A percentile compares a stretch with the other conserved stretches of the same genome.
Evolutionary conservation across 2,888 invertebrate genomes (phyloP).

Genomic region (Ornithoptera alexandrae): DNA sequence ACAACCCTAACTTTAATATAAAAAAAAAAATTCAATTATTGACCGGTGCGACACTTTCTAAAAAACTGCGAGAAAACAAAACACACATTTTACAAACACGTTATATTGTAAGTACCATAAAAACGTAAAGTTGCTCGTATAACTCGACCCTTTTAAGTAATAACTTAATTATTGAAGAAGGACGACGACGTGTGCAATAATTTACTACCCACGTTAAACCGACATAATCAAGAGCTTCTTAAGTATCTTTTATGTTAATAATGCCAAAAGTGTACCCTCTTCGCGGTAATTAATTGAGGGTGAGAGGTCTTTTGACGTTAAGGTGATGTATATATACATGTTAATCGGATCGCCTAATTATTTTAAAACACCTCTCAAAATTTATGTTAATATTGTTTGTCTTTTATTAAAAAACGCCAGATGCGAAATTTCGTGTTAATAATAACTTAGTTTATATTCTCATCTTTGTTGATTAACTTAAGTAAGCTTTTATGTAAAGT

Average conservation of each 20-base stretch:
- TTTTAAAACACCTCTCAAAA: conserved; percentile 62
- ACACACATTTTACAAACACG: conserved; percentile 15
- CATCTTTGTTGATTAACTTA: background rate
- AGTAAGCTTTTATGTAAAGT: background rate
- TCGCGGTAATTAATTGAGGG: conserved; percentile 65
- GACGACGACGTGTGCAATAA: conserved; percentile 46
- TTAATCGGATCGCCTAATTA: conserved; percentile 67
- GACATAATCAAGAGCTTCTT: conserved; percentile 65
- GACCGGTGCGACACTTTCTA: conserved; percentile 5
- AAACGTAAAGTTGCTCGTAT: conserved; percentile 32
- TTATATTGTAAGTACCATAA: conserved; percentile 29
- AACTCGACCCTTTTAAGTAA: conserved; percentile 42
- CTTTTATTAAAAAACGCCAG: conserved; percentile 31
- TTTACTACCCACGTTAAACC: conserved; percentile 56
- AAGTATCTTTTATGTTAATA: conserved; percentile 73
- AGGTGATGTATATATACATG: conserved; percentile 61
- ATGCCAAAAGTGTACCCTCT: conserved; percentile 55
- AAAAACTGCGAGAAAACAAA: conserved; percentile 4
- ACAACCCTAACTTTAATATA: conserved; percentile 4
- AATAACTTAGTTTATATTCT: background rate
- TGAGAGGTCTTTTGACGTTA: conserved; percentile 62
- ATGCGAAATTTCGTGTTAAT: conserved; percentile 14
- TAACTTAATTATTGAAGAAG: conserved; percentile 64
- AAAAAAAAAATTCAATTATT: conserved; percentile 15
- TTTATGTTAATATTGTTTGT: conserved; percentile 39